A percentile compares a stretch with the other conserved stretches of the same genome.
Evolutionary conservation across 1,140 invertebrate species (phyloP).

Genomic region (Phthorimaea operculella): DNA sequence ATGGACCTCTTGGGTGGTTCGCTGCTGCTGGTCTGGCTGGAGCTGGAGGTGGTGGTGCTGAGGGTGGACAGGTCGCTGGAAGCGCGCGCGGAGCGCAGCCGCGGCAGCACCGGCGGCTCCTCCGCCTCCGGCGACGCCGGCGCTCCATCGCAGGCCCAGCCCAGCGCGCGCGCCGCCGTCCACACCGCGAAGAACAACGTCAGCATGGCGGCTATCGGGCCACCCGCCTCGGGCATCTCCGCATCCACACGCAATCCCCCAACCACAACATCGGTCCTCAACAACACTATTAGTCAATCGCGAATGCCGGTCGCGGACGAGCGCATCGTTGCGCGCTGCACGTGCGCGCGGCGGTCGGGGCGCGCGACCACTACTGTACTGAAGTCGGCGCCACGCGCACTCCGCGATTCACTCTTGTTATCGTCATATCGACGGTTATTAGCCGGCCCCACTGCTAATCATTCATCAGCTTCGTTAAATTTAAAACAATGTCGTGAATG

Average conservation of each 20-base stretch:
- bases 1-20: constrained; percentile 59
- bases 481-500: not conserved
- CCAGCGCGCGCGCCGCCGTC: constrained; percentile 55
- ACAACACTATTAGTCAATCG: constrained; percentile 26
- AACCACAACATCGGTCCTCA: constrained; percentile 36
- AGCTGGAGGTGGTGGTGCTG: constrained; percentile 60
- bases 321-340: constrained; percentile 19
- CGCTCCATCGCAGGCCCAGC: constrained; percentile 43
- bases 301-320: constrained; percentile 1
- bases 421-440: constrained; percentile 25
- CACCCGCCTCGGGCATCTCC: constrained; percentile 41
- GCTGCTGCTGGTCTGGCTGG: constrained; percentile 55
- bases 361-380: constrained; percentile 42
- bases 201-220: constrained; percentile 49
- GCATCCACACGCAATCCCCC: constrained; percentile 31
- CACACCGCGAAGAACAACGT: constrained; percentile 56
- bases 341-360: constrained; percentile 36
- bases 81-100: constrained; percentile 70
- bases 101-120: constrained; percentile 59
- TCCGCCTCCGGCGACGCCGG: constrained; percentile 45
- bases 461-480: constrained; percentile 3
- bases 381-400: constrained; percentile 24
- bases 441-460: constrained; percentile 9
- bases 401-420: constrained; percentile 25
- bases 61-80: constrained; percentile 66